Evolutionary conservation across 2,888 invertebrate species (phyloP), one percentile per base, ranked within the genome.

Genomic region (Ceratothoa steindachneri): DNA sequence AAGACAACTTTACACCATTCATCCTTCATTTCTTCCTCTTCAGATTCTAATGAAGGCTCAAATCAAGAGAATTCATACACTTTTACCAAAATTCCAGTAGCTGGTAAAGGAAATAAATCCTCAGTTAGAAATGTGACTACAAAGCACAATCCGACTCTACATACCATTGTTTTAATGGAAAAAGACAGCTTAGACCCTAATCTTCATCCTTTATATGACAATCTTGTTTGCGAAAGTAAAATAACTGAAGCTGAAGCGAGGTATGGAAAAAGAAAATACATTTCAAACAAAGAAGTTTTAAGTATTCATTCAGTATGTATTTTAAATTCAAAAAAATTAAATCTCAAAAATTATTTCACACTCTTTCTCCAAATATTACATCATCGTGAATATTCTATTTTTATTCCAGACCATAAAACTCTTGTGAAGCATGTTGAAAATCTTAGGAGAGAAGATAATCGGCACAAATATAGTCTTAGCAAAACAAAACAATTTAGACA

Each of bases 231-330:
- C 24, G 60, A 60, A 1, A 24, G 22, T 3, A 60, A 60, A 60
- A n/a, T 24, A 60, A 60, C 60, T 2, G 60, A 60, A 24, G 60
- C n/a, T 2, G 60, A 60, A 24, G 22, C 60, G 1, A 7, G 12
- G 24, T 22, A n/a, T 60, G n/a, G 22, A 7, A 60, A 60, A 24
- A 60, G 60, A 60, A 60, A 60, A 60, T 70, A 55, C 29, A 53
- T 76, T 19, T 73, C 76, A 28, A 76, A 76, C 30, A 66, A 70
- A 24, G 76, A 76, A 30, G 64, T 73, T 29, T 53, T 76, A 22
- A 70, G 64, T 22, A n/a, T 76, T 2, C 76, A 76, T n/a, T 66
- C 64, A 9, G 67, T 76, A 24, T 76, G 66, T 60, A 73, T 76
- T 5, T 69, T 73, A 24, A 66, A 70, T 67, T 51, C 76, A 19